Evolutionary conservation across 2,113 vertebrate genomes (phyloP).

Genomic region (Hippopotamus amphibius): DNA sequence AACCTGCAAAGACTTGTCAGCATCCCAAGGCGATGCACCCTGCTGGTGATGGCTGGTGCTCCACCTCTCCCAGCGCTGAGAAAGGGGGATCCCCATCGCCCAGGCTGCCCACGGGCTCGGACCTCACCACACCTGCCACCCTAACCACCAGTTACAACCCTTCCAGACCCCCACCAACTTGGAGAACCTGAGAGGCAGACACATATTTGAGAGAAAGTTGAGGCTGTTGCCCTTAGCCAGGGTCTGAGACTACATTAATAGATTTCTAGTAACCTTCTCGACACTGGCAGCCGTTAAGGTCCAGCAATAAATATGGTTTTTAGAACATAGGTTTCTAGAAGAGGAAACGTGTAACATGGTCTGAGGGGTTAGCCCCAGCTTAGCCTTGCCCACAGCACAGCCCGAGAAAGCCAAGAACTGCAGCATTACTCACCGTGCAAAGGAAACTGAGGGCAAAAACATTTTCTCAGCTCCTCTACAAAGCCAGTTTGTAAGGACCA

Average conservation of each 20-base stretch:
- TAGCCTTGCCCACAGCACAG: not conserved
- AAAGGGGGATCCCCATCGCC: not conserved
- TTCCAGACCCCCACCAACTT: not conserved
- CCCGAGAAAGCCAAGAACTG: rapidly evolving
- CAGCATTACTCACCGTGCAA: rapidly evolving
- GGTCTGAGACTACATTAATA: not conserved
- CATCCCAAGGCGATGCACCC: not conserved
- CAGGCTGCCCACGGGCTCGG: not conserved
- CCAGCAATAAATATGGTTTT: not conserved
- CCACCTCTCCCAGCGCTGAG: not conserved
- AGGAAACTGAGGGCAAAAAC: not conserved
- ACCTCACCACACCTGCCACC: not conserved
- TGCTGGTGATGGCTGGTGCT: rapidly evolving
- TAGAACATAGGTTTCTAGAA: not conserved
- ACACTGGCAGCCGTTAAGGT: rapidly evolving
- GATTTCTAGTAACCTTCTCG: not conserved
- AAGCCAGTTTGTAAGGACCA: not conserved
- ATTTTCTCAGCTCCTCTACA: not conserved
- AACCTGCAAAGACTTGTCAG: not conserved
- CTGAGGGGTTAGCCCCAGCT: not conserved
- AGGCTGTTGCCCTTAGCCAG: not conserved
- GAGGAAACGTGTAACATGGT: rapidly evolving
- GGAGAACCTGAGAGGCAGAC: not conserved
- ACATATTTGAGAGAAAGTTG: not conserved
- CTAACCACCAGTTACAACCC: not conserved